Evolutionary conservation across 2,888 invertebrate genomes (phyloP).

Genomic region (Celastrina argiolus): DNA sequence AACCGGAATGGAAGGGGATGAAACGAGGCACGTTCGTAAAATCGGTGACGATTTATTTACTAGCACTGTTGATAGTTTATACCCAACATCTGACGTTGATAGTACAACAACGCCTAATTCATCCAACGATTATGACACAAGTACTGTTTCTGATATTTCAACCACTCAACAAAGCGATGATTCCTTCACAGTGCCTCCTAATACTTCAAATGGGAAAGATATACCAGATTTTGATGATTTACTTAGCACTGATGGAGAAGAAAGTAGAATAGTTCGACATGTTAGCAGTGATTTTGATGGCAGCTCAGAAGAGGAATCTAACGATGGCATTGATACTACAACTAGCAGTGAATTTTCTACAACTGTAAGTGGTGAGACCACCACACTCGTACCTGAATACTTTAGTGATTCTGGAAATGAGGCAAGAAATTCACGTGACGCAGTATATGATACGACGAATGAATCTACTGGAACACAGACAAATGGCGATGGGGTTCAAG

Average conservation of each 20-base stretch:
- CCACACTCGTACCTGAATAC: conserved; percentile 23
- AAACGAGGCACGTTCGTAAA: conserved; percentile 21
- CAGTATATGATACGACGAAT: neutral
- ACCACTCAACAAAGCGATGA: neutral
- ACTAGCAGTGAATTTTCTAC: neutral
- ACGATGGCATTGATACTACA: neutral
- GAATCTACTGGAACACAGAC: neutral
- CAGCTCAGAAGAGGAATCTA: no score
- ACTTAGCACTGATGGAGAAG: conserved; percentile 22
- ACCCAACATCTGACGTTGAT: neutral
- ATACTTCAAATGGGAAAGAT: conserved; percentile 18
- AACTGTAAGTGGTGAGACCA: conserved; percentile 8
- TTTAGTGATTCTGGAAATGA: conserved; percentile 1
- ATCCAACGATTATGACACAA: neutral
- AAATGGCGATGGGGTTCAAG: neutral
- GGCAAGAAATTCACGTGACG: conserved; percentile 2
- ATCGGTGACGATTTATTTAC: conserved; percentile 10
- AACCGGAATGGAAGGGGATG: conserved; percentile 15
- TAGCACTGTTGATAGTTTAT: neutral
- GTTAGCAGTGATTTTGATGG: neutral
- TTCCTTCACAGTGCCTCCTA: neutral
- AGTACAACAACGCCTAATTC: neutral
- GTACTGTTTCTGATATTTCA: neutral
- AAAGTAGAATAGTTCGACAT: conserved; percentile 6
- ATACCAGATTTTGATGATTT: conserved; percentile 20